Evolutionary conservation across 1,140 invertebrate genomes (phyloP), one percentile per base, ranked within the genome.

Genomic region (Camponotus floridanus): DNA sequence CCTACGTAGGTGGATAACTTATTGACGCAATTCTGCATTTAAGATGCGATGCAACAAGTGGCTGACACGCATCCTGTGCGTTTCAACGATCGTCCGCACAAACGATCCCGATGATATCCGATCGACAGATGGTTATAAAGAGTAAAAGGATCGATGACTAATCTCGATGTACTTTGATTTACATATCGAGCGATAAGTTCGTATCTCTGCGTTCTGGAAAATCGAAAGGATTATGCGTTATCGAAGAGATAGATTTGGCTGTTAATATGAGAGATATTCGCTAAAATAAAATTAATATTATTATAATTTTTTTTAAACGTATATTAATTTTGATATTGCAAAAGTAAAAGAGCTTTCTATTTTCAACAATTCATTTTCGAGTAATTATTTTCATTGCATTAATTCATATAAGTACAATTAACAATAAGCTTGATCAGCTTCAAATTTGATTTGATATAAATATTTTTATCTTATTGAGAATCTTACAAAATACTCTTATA

Each of bases 1-100:
- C 51, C n/a, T 21, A 36, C n/a, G 15, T 62, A 62, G 36, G 33
- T 45, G 61, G 26, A 15, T 61, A 83, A 73, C 13, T 67, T 48
- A 36, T 62, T 61, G 39, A 76, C n/a, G 61, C 79, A 48, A 83
- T 62, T n/a, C 2, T 61, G 39, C 15, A 33, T 26, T n/a, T 78
- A 1, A 33, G 39, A 42, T 6, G 45, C 45, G 21, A 86, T 80
- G 88, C 87, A 90, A 90, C 88, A 90, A 90, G 88, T 90, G 88
- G 87, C 85, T 39, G 67, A 64, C 57, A 79, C 67, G 51, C 68
- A 76, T 79, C 51, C 42, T 36, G 26, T 62, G 26, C 39, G 21
- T 59, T 71, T 59, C 51, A 61, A 42, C 31, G 48, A 33, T 33
- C 21, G 84, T 31, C 26, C 45, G 45, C 62, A 59, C 42, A 65